A percentile compares a stretch with the other conserved stretches of the same genome.
phyloP scores from a whole-genome alignment of 1,140 invertebrate species.

The Physella acuta region DNA sequence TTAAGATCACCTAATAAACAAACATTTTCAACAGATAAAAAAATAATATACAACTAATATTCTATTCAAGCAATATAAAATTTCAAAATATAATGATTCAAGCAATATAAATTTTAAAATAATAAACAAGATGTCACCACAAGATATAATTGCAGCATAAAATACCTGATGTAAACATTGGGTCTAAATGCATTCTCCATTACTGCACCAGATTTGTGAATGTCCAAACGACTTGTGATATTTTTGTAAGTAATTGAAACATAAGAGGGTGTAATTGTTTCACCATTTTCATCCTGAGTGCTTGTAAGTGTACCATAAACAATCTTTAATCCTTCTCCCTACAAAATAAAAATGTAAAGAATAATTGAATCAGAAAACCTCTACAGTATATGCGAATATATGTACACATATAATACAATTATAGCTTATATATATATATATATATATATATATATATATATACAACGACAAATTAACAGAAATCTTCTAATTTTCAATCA shows the following conservation, averaged over 20 bases:
- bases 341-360: too few relatives aligned
- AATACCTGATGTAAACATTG: not conserved
- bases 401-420: too few relatives aligned
- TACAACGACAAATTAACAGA: too few relatives aligned
- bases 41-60: too few relatives aligned
- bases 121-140: not conserved
- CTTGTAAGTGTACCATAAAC: not conserved
- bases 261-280: not conserved
- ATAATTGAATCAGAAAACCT: not conserved
- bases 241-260: not conserved
- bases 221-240: not conserved
- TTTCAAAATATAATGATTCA: too few relatives aligned
- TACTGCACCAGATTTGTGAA: not conserved
- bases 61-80: not conserved
- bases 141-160: too few relatives aligned
- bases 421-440: too few relatives aligned
- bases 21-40: not conserved
- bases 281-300: not conserved
- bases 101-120: not conserved
- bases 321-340: too few relatives aligned
- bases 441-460: too few relatives aligned
- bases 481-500: not conserved
- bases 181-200: not conserved
- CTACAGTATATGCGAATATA: not conserved
- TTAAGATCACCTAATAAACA: too few relatives aligned